Conservation (phyloP, 64 coral and sea anemone genomes). For the Montipora cactus region DNA sequence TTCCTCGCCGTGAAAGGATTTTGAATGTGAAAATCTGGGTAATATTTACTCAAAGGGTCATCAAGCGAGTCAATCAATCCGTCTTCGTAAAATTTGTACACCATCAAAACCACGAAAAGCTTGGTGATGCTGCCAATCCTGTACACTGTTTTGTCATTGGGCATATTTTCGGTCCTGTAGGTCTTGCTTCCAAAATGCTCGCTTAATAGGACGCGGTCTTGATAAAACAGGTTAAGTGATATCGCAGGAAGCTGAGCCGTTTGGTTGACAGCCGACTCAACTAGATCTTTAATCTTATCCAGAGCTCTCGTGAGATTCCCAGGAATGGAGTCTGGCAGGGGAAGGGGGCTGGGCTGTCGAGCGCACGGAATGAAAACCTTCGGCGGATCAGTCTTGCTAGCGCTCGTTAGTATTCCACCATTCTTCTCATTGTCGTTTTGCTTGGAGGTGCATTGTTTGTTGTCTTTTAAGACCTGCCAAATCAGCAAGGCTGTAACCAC, state of each 20-base stretch:
- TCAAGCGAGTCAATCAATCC: conserved; percentile 66
- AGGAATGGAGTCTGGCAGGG: conserved; percentile 23
- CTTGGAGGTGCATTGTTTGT: not conserved
- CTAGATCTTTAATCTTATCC: not conserved
- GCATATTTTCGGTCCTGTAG: conserved; percentile 2
- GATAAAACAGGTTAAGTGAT: conserved; percentile 47
- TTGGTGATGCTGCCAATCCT: conserved; percentile 71
- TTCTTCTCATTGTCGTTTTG: not conserved
- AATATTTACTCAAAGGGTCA: conserved; percentile 74
- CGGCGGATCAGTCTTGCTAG: not conserved
- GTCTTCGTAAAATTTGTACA: conserved; percentile 69
- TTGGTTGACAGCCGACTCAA: conserved; percentile 10
- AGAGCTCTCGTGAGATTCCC: conserved; percentile 3
- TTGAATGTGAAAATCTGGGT: conserved; percentile 58
- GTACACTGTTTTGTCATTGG: conserved; percentile 38
- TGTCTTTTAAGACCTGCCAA: conserved; percentile 56
- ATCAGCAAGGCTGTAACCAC: conserved; percentile 44
- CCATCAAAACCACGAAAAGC: conserved; percentile 66
- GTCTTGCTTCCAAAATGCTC: conserved; percentile 55
- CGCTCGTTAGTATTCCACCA: not conserved
- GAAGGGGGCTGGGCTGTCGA: not conserved
- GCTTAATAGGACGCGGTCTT: conserved; percentile 28
- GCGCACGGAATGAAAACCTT: conserved; percentile 18
- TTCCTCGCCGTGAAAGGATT: conserved; percentile 59
- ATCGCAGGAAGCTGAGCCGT: conserved; percentile 53